Evolutionary conservation across 2,113 vertebrate species (phyloP), one percentile per base, ranked within the genome.

Genomic region (Pipa parva): DNA sequence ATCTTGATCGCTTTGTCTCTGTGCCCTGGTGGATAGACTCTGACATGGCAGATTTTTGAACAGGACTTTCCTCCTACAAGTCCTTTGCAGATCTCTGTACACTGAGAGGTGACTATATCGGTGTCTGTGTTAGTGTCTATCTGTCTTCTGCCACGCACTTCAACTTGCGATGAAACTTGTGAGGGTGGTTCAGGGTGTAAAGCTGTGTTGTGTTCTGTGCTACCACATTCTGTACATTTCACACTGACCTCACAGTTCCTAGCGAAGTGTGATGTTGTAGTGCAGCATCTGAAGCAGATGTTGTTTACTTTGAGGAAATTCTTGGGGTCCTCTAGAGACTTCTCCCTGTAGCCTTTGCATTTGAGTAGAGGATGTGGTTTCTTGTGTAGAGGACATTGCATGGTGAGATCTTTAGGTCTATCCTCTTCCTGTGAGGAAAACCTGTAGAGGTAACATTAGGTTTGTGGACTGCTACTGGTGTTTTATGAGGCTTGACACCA

Each of bases 61-160:
- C 36, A 37, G n/a, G n/a, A n/a, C n/a, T n/a, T 51, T 15, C 50
- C 50, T 26, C 50, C 50, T 54, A 24, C 25, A 13, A 13, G 7
- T 54, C 50, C 50, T 54, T 27, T 54, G 17, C 50, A 54, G 50
- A 54, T 27, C 6, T 27, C 50, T 4, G 50, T 54, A 27, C 50
- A 54, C 50, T 54, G 50, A 26, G 25, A 54, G 27, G 50, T 54
- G 50, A 54, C 25, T 54, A 22, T 24, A 26, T 12, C 7, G 10
- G 9, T 27, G 22, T 6, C 24, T 54, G 10, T 54, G 25, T 27
- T 15, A 54, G 50, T 26, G 49, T 51, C 49, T 51, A 22, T 51
- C 18, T 21, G 18, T 20, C 22, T 24, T 9, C 49, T 24, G 13
- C 21, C 49, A 7, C 7, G 7, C 7, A 8, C 7, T n/a, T n/a